Base-by-base conservation (phyloP, 2,797 vertebrate genomes). In the Vireo griseus region DNA sequence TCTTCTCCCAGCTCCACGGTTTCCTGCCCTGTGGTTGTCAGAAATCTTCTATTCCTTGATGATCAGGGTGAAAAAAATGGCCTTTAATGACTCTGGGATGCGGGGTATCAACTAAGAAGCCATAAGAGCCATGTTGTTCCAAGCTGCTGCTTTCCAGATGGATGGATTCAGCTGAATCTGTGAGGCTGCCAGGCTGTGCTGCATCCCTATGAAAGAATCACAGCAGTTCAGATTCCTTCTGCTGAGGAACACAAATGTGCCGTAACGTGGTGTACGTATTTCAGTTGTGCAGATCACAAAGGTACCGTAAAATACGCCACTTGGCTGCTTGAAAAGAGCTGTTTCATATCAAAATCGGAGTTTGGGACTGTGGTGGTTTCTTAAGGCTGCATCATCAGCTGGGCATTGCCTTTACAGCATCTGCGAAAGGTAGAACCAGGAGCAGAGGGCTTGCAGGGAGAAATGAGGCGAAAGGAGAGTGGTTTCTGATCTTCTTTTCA, bases 201-300 rank as follows among this genome's bases (percentile, higher is more conserved):
- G 7, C 5, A 7, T 73, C 75, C 72, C 76, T 79, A 20, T 69
- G 84, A 71, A 91, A 86, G 62, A 86, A 77, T 95, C 82, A 66
- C 82, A 85, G 96, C 94, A 95, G 90, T 47, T 92, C 48, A 63
- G 45, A 76, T 90, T 82, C 52, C 57, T 51, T 90, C 88, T 80
- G 83, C 68, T 86, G 72, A 88, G 62, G 71, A 84, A 88, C 93
- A 62, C 76, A 90, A 95, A 94, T 9, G 35, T 86, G 79, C 92
- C 96, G 79, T 94, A 62, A 92, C 26, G 61, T 33, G 24, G 88
- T 40, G 42, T 96, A 62, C 1, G 6, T 93, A 50, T 96, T 92
- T 95, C 92, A 92, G 94, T 91, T 95, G 93, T 95, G 95, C 90
- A 84, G 57, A 57, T 97, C 61, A 52, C 5, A n/a, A 76, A 78